These are phyloP conservation scores for Pyrrhia umbra DNA, from an alignment of 2,888 invertebrate genomes.

Conservation along the genomic window DNA sequence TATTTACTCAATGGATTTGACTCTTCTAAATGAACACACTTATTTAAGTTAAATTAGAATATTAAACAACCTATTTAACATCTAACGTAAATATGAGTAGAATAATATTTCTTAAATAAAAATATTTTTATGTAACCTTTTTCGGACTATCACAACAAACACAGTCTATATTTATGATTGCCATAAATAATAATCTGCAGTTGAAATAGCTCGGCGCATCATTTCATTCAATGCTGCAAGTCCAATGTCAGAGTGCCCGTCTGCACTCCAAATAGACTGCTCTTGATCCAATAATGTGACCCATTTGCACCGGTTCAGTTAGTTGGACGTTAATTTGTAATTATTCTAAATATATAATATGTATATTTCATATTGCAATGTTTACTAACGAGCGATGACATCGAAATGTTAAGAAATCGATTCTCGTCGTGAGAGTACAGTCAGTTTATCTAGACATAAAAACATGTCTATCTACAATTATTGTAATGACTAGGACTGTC, in stretches of 20 bases:
- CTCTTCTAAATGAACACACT: too few relatives aligned
- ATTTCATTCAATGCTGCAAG: conserved; percentile 54
- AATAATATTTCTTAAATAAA: not conserved
- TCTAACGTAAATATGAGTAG: not conserved
- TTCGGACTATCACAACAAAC: not conserved
- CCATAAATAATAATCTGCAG: conserved; percentile 29
- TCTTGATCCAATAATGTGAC: conserved; percentile 77
- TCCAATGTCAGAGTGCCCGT: conserved; percentile 72
- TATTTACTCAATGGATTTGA: too few relatives aligned
- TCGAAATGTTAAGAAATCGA: not conserved
- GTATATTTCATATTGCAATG: conserved; percentile 1
- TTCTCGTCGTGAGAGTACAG: too few relatives aligned
- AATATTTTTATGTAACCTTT: not conserved
- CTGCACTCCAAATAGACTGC: conserved; percentile 73
- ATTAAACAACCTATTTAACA: not conserved
- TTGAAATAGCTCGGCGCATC: conserved; percentile 28
- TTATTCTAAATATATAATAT: conserved; percentile 31
- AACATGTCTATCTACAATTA: too few relatives aligned
- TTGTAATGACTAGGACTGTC: too few relatives aligned
- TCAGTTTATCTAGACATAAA: too few relatives aligned
- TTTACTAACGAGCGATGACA: not conserved
- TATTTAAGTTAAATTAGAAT: not conserved
- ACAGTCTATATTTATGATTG: conserved; percentile 7
- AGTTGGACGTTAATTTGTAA: conserved; percentile 48
- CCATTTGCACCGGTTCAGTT: conserved; percentile 61